Evolutionary conservation across 2,113 vertebrate genomes (phyloP).

Genomic region (Tachysurus fulvidraco): DNA sequence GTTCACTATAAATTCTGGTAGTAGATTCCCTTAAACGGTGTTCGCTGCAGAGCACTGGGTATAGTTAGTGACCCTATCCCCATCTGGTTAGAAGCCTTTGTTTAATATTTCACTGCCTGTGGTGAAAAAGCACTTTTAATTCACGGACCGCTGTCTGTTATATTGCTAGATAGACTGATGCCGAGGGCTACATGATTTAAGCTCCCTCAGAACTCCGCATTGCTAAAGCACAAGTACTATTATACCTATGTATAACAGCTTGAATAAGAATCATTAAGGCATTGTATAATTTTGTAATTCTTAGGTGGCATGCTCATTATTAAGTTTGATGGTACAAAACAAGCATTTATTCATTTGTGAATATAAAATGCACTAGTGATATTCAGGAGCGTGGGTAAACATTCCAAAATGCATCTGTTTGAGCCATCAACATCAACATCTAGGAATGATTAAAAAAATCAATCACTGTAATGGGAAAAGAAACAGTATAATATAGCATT

Average conservation of each 20-base stretch:
- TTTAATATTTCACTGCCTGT: conserved; percentile 29
- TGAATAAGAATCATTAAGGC: neutral
- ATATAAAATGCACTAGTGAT: neutral
- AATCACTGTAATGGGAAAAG: neutral
- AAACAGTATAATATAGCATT: neutral
- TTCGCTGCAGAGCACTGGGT: conserved; percentile 24
- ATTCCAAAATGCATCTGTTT: neutral
- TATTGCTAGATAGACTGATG: neutral
- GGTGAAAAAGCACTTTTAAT: neutral
- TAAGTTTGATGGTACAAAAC: neutral
- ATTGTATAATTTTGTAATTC: neutral
- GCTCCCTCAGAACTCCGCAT: neutral
- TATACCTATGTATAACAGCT: neutral
- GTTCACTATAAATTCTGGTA: conserved; percentile 14
- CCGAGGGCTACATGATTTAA: neutral
- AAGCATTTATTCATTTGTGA: neutral
- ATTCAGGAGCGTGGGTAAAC: neutral
- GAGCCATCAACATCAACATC: neutral
- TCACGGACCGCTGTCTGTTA: neutral
- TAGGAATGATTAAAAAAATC: neutral
- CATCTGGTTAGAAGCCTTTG: conserved; percentile 27
- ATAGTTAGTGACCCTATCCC: conserved; percentile 8
- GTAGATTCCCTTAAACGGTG: conserved; percentile 44
- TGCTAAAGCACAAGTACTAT: too few species aligned
- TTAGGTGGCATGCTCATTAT: neutral